These are phyloP conservation scores for Thaumetopoea pityocampa DNA, from an alignment of 1,140 invertebrate species.

Conservation along the genomic window DNA sequence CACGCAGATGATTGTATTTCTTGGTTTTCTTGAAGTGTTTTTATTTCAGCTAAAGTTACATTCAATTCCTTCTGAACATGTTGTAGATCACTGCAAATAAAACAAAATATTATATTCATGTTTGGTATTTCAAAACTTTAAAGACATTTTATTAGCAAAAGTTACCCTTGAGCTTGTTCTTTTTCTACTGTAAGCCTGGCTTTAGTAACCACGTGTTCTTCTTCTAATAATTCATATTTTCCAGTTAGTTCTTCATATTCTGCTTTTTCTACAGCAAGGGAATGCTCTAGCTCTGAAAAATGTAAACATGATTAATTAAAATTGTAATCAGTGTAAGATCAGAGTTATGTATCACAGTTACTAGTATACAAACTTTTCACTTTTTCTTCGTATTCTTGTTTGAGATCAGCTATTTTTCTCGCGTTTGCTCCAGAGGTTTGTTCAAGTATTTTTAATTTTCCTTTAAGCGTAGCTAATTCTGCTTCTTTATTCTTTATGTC, in stretches of 20 bases:
- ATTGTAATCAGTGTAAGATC: conserved; percentile 16
- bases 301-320: conserved; percentile 17
- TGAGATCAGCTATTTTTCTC: conserved; percentile 81
- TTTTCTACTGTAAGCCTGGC: conserved; percentile 86
- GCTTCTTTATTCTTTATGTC: conserved; percentile 80
- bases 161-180: conserved; percentile 78
- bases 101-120: no score
- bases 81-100: conserved; percentile 52
- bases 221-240: conserved; percentile 89
- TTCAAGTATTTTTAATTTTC: conserved; percentile 79
- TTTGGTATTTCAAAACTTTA: no score
- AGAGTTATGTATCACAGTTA: neutral
- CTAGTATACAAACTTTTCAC: conserved; percentile 78
- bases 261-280: conserved; percentile 80
- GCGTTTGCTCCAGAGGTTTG: conserved; percentile 76
- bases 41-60: conserved; percentile 80
- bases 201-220: conserved; percentile 88
- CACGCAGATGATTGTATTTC: conserved; percentile 83
- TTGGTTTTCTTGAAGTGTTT: conserved; percentile 81
- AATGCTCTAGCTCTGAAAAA: conserved; percentile 80
- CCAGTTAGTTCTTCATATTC: conserved; percentile 87
- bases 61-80: conserved; percentile 76
- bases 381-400: conserved; percentile 81
- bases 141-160: no score
- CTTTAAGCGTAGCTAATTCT: conserved; percentile 80